Evolutionary conservation across 1,140 invertebrate genomes (phyloP).

Genomic region (Alviniconcha marisindica): DNA sequence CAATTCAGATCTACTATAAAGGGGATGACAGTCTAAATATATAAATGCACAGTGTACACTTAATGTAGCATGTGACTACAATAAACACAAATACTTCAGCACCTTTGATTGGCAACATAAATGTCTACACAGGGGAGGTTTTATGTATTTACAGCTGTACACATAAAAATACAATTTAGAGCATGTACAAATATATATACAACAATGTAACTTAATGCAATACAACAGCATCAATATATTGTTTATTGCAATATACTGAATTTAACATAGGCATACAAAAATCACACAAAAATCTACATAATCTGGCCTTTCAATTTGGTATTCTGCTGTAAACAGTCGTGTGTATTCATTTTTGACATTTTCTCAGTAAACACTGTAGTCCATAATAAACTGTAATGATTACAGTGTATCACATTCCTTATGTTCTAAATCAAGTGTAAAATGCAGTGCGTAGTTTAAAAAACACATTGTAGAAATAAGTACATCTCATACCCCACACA

Average conservation of each 20-base stretch:
- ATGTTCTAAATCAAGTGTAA: background rate
- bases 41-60: background rate
- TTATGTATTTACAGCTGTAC: background rate
- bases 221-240: slow-evolving; percentile 8
- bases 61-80: background rate
- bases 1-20: background rate
- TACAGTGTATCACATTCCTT: background rate
- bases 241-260: background rate
- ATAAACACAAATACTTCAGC: slow-evolving; percentile 5
- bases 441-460: slow-evolving; percentile 13
- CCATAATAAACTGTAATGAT: background rate
- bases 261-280: background rate
- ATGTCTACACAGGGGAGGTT: background rate
- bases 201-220: background rate
- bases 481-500: background rate
- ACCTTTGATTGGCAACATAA: slow-evolving; percentile 22
- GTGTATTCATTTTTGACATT: too few species aligned
- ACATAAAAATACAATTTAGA: background rate
- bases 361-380: background rate
- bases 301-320: background rate
- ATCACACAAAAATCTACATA: background rate
- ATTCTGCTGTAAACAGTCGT: too few species aligned
- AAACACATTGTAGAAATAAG: background rate
- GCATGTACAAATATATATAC: background rate
- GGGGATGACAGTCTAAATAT: background rate